phyloP scores from a whole-genome alignment of 2,113 vertebrate species.

The Gopherus evgoodei region DNA sequence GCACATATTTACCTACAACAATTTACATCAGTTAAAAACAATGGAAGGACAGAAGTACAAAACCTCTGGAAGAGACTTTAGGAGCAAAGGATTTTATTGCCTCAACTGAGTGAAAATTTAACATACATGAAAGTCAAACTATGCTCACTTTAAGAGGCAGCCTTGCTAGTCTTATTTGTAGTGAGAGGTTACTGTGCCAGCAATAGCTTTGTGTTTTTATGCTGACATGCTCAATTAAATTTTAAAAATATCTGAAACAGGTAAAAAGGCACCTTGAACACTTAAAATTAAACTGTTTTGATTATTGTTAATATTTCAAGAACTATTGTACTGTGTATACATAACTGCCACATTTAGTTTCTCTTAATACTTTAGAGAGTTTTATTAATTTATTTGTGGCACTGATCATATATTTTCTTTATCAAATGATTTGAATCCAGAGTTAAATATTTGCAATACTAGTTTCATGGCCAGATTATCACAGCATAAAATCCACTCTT shows the following conservation, averaged over 20 bases:
- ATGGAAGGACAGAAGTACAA: constrained; percentile 39
- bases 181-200: constrained; percentile 23
- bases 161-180: constrained; percentile 15
- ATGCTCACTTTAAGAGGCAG: constrained; percentile 50
- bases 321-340: constrained; percentile 2
- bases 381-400: constrained; percentile 48
- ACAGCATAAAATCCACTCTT: constrained; percentile 61
- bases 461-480: constrained; percentile 2
- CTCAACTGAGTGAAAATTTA: constrained; percentile 48
- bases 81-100: constrained; percentile 60
- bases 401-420: background rate
- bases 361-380: constrained; percentile 48
- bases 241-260: constrained; percentile 59
- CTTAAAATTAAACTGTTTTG: constrained; percentile 66
- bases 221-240: constrained; percentile 63
- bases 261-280: constrained; percentile 79
- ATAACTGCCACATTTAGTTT: constrained; percentile 55
- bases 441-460: background rate
- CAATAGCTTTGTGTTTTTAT: constrained; percentile 49
- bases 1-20: constrained; percentile 81
- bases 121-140: constrained; percentile 1
- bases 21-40: constrained; percentile 80
- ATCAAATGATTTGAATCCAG: background rate
- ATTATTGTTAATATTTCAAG: constrained; percentile 43
- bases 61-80: constrained; percentile 49